phyloP scores from a whole-genome alignment of 1,140 invertebrate genomes.

The Colletes latitarsis region DNA sequence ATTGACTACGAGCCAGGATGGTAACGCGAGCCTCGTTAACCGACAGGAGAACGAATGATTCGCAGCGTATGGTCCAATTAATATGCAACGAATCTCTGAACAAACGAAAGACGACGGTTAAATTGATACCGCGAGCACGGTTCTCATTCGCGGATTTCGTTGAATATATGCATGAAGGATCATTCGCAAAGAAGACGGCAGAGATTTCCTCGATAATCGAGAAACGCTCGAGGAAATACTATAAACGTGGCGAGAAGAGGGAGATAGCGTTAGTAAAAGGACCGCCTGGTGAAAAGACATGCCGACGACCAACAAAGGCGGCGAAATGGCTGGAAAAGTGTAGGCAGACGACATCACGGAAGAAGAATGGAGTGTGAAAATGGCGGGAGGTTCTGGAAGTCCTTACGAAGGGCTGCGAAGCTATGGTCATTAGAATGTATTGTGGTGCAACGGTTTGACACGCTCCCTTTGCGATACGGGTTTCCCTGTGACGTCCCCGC shows the following conservation, averaged over 20 bases:
- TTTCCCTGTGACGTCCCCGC: not conserved
- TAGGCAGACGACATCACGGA: constrained; percentile 43
- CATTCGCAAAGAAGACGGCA: not conserved
- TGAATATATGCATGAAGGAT: constrained; percentile 29
- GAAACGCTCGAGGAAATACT: constrained; percentile 27
- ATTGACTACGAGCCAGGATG: constrained; percentile 18
- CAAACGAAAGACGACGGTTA: not conserved
- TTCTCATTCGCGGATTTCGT: not conserved
- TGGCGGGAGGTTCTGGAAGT: constrained; percentile 29
- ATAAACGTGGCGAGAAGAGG: constrained; percentile 46
- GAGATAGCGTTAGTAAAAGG: constrained; percentile 15
- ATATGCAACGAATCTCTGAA: constrained; percentile 25
- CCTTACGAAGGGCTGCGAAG: constrained; percentile 41
- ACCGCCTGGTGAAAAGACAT: not conserved
- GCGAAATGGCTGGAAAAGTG: constrained; percentile 21
- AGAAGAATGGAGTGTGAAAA: constrained; percentile 28
- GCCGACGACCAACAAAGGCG: not conserved
- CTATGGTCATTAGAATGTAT: constrained; percentile 76
- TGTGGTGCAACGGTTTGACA: constrained; percentile 71
- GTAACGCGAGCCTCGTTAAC: constrained; percentile 26
- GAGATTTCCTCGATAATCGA: constrained; percentile 21
- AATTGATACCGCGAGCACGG: constrained; percentile 13
- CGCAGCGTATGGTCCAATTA: constrained; percentile 15
- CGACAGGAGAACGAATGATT: not conserved
- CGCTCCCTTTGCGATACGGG: constrained; percentile 38